Conservation (phyloP, 2,888 invertebrate genomes). For the Busseola fusca region DNA sequence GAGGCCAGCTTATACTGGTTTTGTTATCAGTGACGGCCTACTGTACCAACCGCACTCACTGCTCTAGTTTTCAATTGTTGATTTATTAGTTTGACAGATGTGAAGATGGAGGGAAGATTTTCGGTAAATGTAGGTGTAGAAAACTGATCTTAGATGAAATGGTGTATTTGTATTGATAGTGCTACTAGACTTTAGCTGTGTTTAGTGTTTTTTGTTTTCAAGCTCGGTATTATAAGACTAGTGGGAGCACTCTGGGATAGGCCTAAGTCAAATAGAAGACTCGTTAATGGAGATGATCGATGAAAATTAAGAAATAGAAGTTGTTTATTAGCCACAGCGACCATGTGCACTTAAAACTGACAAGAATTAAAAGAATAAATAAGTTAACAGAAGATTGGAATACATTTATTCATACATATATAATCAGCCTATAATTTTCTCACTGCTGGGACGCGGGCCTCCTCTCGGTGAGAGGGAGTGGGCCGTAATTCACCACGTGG, state of each 20-base stretch:
- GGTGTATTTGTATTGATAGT: too few species aligned
- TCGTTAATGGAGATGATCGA: not conserved
- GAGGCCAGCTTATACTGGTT: not conserved
- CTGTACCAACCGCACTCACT: slow-evolving; percentile 27
- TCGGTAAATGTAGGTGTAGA: not conserved
- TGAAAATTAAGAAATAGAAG: not conserved
- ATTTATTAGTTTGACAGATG: slow-evolving; percentile 53
- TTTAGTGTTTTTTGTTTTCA: too few species aligned
- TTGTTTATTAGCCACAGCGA: not conserved
- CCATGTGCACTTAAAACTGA: not conserved
- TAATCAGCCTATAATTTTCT: too few species aligned
- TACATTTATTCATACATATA: too few species aligned
- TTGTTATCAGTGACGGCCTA: not conserved
- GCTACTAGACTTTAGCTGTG: too few species aligned
- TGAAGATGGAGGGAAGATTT: not conserved
- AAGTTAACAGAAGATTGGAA: not conserved
- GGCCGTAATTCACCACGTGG: too few species aligned
- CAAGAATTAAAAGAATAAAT: not conserved
- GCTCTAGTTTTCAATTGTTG: slow-evolving; percentile 51
- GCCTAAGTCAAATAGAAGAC: not conserved
- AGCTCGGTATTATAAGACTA: not conserved
- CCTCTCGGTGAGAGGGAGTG: too few species aligned
- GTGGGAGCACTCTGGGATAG: not conserved
- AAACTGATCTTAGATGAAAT: not conserved
- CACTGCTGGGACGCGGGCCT: too few species aligned